Percentiles rank a stretch among this genome's conserved stretches.
These are phyloP conservation scores for Clivina fossor DNA, from an alignment of 2,888 invertebrate genomes.

Conservation along the genomic window DNA sequence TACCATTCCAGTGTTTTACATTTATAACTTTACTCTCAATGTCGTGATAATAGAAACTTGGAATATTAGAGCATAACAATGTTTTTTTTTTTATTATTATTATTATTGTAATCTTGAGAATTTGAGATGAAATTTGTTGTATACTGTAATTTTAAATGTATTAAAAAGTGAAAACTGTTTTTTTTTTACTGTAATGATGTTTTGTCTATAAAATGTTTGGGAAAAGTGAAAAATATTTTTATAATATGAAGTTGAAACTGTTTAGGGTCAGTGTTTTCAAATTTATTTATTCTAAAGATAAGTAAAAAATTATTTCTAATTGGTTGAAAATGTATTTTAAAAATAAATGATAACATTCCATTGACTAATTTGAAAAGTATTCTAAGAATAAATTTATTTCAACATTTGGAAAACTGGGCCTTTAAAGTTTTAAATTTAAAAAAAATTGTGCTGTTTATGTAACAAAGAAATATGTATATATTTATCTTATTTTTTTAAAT, in stretches of 20 bases:
- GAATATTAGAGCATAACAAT: slow-evolving; percentile 25
- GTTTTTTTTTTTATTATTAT: slow-evolving; percentile 17
- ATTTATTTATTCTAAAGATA: too few species aligned
- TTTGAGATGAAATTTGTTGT: slow-evolving; percentile 12
- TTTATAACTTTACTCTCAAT: neutral
- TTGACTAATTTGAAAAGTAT: too few species aligned
- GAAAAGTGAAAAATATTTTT: too few species aligned
- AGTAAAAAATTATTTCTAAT: too few species aligned
- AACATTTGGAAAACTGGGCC: too few species aligned
- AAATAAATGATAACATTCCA: too few species aligned
- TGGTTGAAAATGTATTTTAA: too few species aligned
- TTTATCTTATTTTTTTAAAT: slow-evolving; percentile 1
- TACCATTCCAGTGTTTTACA: slow-evolving; percentile 2
- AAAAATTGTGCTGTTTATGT: neutral
- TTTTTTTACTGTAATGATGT: slow-evolving; percentile 12
- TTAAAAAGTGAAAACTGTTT: slow-evolving; percentile 24
- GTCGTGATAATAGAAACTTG: slow-evolving; percentile 24
- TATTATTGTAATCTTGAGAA: too few species aligned
- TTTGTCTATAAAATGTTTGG: too few species aligned
- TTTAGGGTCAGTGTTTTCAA: too few species aligned
- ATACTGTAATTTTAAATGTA: slow-evolving; percentile 3
- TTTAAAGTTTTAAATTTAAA: neutral
- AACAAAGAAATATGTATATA: slow-evolving; percentile 1
- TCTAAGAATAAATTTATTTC: too few species aligned
- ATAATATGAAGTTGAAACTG: too few species aligned